Conservation (phyloP, 2,888 invertebrate genomes). For the Lithodes maja region DNA sequence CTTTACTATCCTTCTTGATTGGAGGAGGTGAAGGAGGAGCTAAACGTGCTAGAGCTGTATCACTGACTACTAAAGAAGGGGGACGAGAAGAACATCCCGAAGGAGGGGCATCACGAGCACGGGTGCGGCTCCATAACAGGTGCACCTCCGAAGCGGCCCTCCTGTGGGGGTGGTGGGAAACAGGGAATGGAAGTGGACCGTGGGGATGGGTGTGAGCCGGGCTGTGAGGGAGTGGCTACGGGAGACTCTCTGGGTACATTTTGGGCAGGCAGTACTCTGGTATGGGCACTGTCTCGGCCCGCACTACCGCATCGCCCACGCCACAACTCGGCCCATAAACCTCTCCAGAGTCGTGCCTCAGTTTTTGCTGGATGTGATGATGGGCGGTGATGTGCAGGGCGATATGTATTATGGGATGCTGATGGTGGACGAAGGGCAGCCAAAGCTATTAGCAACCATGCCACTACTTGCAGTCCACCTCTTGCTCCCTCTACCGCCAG, state of each 20-base stretch:
- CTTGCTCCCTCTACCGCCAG: slow-evolving; percentile 94
- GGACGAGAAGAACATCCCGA: slow-evolving; percentile 73
- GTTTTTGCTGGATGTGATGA: slow-evolving; percentile 2
- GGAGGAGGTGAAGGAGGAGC: slow-evolving; percentile 70
- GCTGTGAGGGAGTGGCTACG: slow-evolving; percentile 20
- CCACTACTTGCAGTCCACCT: slow-evolving; percentile 89
- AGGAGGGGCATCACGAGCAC: slow-evolving; percentile 48
- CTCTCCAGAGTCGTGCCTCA: slow-evolving; percentile 42
- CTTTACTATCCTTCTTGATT: background rate
- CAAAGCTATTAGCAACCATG: slow-evolving; percentile 83
- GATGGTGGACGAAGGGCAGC: slow-evolving; percentile 30
- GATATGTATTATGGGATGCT: background rate
- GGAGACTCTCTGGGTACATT: background rate
- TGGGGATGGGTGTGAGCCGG: slow-evolving; percentile 16
- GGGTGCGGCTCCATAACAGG: slow-evolving; percentile 63
- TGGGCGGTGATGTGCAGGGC: background rate
- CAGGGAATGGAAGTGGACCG: background rate
- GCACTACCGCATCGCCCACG: slow-evolving; percentile 83
- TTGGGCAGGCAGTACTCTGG: background rate
- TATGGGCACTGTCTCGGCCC: slow-evolving; percentile 15
- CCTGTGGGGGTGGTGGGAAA: slow-evolving; percentile 28
- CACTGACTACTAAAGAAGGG: slow-evolving; percentile 86
- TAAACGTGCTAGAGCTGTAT: slow-evolving; percentile 86
- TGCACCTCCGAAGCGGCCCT: slow-evolving; percentile 60
- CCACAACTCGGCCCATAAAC: slow-evolving; percentile 81